Evolutionary conservation across 2,797 vertebrate species (phyloP).

Genomic region (Tadarida brasiliensis): DNA sequence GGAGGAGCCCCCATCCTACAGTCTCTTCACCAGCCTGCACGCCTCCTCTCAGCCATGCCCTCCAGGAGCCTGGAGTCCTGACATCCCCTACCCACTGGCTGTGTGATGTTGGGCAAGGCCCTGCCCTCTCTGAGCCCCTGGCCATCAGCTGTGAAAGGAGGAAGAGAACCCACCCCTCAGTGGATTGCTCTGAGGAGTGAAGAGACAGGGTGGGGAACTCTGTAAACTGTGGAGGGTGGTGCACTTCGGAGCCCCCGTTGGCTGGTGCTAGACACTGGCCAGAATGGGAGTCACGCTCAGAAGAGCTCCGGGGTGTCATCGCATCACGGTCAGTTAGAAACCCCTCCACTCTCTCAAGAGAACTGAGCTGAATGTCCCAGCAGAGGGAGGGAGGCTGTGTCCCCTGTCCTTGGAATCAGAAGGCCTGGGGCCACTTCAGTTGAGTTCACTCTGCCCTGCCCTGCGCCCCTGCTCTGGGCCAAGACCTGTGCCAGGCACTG

Average conservation of each 20-base stretch:
- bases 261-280: rapidly evolving
- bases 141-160: background rate
- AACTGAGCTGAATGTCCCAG: background rate
- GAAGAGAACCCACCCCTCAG: background rate
- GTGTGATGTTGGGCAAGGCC: background rate
- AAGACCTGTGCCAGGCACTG: background rate
- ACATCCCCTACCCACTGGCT: background rate
- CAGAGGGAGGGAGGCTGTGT: background rate
- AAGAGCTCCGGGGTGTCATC: rapidly evolving
- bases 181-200: background rate
- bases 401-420: background rate
- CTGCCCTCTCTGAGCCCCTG: background rate
- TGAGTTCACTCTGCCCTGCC: background rate
- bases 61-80: background rate
- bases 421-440: background rate
- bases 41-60: background rate
- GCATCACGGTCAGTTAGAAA: background rate
- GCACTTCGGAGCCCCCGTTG: background rate
- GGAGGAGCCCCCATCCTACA: rapidly evolving
- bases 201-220: background rate
- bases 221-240: background rate
- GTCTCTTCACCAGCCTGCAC: background rate
- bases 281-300: background rate
- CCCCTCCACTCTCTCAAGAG: background rate
- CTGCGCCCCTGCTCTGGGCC: background rate